Evolutionary conservation across 1,140 invertebrate species (phyloP).

Genomic region (Spodoptera frugiperda): DNA sequence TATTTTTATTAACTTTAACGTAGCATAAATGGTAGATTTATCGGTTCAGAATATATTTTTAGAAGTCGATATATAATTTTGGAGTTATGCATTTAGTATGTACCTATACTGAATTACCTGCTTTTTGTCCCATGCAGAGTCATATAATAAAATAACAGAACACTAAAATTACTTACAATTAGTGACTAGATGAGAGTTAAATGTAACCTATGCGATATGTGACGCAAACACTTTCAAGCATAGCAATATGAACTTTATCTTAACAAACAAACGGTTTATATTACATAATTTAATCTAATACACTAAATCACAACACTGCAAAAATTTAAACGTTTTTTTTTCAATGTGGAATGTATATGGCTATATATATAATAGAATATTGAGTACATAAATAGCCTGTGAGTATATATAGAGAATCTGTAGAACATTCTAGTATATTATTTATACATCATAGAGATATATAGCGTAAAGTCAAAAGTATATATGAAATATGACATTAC

Average conservation of each 20-base stretch:
- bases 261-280: constrained; percentile 49
- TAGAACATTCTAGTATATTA: too few relatives aligned
- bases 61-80: too few relatives aligned
- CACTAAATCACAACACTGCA: constrained; percentile 65
- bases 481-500: too few relatives aligned
- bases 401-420: too few relatives aligned
- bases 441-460: neutral
- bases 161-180: constrained; percentile 36
- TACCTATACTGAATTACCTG: too few relatives aligned
- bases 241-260: constrained; percentile 55
- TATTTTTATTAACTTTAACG: too few relatives aligned
- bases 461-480: neutral
- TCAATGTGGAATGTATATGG: constrained; percentile 25
- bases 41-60: too few relatives aligned
- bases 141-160: neutral
- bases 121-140: neutral
- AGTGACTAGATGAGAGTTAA: constrained; percentile 60
- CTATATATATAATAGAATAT: neutral
- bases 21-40: too few relatives aligned
- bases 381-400: neutral
- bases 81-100: too few relatives aligned
- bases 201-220: constrained; percentile 62
- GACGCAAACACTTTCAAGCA: constrained; percentile 57
- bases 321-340: constrained; percentile 48
- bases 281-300: constrained; percentile 45